Conservation (phyloP, 2,888 invertebrate genomes). For the Anodontia alba region DNA sequence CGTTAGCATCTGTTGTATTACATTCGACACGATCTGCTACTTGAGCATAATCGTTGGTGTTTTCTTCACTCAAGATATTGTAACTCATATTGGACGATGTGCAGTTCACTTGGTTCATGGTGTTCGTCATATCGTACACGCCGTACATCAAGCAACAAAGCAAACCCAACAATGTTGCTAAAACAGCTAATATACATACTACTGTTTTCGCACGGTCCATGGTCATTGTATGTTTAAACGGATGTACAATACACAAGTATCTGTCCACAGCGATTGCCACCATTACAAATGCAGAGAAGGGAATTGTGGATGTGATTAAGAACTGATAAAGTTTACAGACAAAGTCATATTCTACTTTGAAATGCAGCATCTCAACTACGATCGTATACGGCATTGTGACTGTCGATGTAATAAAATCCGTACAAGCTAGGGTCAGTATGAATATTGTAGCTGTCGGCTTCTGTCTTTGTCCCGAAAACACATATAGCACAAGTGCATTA, state of each 20-base stretch:
- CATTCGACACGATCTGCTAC: background rate
- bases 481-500: conserved; percentile 80
- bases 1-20: background rate
- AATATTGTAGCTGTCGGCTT: conserved; percentile 81
- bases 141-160: conserved; percentile 56
- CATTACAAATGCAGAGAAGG: conserved; percentile 81
- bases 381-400: conserved; percentile 81
- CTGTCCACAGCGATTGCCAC: conserved; percentile 78
- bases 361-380: conserved; percentile 75
- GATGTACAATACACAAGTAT: conserved; percentile 80
- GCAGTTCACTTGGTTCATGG: background rate
- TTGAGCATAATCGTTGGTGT: background rate
- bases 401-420: conserved; percentile 79
- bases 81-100: background rate
- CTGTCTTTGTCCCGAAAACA: conserved; percentile 73
- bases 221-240: conserved; percentile 81
- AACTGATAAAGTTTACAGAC: conserved; percentile 78
- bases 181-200: conserved; percentile 54
- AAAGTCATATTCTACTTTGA: conserved; percentile 67
- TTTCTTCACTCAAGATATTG: background rate
- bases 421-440: conserved; percentile 79
- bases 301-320: conserved; percentile 78
- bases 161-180: conserved; percentile 58
- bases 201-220: conserved; percentile 71
- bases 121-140: conserved; percentile 18